phyloP scores from a whole-genome alignment of 2,113 vertebrate species.

The Speoplatyrhinus poulsoni region DNA sequence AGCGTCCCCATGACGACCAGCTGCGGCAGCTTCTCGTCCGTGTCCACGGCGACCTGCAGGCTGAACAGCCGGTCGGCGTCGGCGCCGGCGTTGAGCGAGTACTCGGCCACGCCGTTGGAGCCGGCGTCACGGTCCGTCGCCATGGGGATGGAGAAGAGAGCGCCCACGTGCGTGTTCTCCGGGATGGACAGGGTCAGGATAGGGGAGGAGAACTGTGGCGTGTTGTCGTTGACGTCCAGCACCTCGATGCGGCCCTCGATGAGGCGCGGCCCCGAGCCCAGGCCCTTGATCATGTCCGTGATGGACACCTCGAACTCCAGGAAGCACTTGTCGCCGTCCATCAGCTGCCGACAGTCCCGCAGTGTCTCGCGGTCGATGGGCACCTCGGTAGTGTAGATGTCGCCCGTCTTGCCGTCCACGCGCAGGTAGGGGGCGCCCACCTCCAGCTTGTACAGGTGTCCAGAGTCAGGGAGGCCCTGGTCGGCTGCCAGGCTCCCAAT shows the following conservation, averaged over 20 bases:
- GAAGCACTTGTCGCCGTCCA: constrained; percentile 85
- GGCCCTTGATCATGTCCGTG: constrained; percentile 86
- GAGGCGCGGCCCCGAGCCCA: constrained; percentile 83
- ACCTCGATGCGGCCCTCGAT: constrained; percentile 95
- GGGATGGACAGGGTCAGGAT: constrained; percentile 92
- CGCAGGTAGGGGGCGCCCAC: constrained; percentile 89
- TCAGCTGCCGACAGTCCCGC: constrained; percentile 87
- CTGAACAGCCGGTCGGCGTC: constrained; percentile 89
- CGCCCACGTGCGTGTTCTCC: constrained; percentile 89
- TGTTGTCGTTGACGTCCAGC: constrained; percentile 96
- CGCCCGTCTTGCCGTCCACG: constrained; percentile 93
- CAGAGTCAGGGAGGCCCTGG: constrained; percentile 88
- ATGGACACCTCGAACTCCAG: constrained; percentile 97
- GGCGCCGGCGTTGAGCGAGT: constrained; percentile 81
- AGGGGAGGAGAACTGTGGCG: constrained; percentile 91
- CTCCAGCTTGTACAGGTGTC: constrained; percentile 96
- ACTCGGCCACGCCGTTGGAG: constrained; percentile 88
- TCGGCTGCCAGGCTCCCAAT: constrained; percentile 92
- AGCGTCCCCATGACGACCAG: constrained; percentile 93
- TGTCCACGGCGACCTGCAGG: constrained; percentile 89
- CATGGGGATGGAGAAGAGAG: constrained; percentile 87
- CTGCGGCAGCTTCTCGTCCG: constrained; percentile 91
- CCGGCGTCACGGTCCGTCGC: constrained; percentile 90
- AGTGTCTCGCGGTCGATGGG: constrained; percentile 92
- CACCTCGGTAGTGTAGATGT: constrained; percentile 95